Base-by-base conservation (phyloP, 2,797 vertebrate genomes). In the Chaunax sp. region DNA sequence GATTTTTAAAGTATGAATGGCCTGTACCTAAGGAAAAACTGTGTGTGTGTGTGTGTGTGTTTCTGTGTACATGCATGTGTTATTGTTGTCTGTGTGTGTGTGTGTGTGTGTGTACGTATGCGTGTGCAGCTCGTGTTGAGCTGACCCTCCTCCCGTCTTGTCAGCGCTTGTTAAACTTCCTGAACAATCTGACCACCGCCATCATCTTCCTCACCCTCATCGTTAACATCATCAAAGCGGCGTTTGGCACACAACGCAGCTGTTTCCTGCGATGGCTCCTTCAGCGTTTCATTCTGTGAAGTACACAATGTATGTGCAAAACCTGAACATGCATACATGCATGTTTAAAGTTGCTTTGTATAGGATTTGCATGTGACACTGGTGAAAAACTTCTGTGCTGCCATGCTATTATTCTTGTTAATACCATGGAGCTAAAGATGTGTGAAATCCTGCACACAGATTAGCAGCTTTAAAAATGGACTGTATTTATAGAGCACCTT, bases 171-270 rank as follows among this genome's bases (percentile, higher is more conserved):
- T 72, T 92, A 81, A 88, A 90, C 77, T 85, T 86, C 80, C 80
- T 92, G 52, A 92, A 92, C 80, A 91, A 91, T 75, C 64, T 90
- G 69, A 66, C 78, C 80, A 92, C 91, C 0, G 76, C 67, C 81
- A 60, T 92, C 61, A n/a, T 92, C 82, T 85, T 90, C 73, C 45
- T 91, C 82, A 90, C 88, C 25, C 43, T 90, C 26, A 61, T 90
- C 33, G 7, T 83, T 79, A 92, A 92, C 82, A 74, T 92, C 69
- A 68, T 91, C 63, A 91, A 89, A 82, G 64, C 85, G 0, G 88
- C 89, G 8, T 91, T 89, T 1, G 91, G 91, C 58, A 92, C 90
- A 1, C 90, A 92, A 1, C 91, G 91, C 26, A 91, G 90, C 78
- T 91, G 90, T 47, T 55, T 92, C 13, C 85, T 92, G 25, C 54